phyloP scores from a whole-genome alignment of 2,113 vertebrate species.

The Geococcyx californianus region DNA sequence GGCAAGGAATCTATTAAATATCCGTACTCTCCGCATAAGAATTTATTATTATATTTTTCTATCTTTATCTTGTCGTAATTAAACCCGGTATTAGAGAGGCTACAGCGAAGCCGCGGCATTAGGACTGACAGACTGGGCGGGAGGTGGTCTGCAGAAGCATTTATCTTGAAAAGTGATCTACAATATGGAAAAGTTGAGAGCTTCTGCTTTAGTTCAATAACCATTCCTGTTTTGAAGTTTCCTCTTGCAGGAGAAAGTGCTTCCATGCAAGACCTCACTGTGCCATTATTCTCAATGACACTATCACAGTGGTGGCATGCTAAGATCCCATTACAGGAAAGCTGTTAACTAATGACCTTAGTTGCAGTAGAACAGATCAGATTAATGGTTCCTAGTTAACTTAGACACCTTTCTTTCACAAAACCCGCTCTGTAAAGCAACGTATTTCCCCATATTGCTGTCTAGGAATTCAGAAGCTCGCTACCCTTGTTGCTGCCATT shows the following conservation, averaged over 20 bases:
- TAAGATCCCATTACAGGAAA: slow-evolving; percentile 61
- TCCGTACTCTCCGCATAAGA: not conserved
- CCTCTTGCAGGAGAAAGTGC: slow-evolving; percentile 55
- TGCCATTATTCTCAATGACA: slow-evolving; percentile 67
- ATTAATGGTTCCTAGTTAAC: slow-evolving; percentile 64
- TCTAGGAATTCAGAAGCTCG: slow-evolving; percentile 1
- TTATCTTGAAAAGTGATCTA: slow-evolving; percentile 53
- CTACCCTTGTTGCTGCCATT: not conserved
- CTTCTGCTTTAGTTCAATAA: slow-evolving; percentile 60
- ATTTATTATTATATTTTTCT: slow-evolving; percentile 15
- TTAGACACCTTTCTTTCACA: slow-evolving; percentile 42
- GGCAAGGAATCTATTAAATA: not conserved
- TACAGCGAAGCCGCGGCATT: not conserved
- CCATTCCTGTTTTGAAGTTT: slow-evolving; percentile 62
- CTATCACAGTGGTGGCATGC: slow-evolving; percentile 59
- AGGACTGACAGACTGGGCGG: slow-evolving; percentile 40
- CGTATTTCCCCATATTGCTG: slow-evolving; percentile 41
- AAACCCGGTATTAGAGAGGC: not conserved
- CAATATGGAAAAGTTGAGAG: slow-evolving; percentile 62
- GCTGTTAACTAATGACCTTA: slow-evolving; percentile 55
- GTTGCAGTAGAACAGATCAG: slow-evolving; percentile 66
- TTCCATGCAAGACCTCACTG: slow-evolving; percentile 63
- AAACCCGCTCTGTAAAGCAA: slow-evolving; percentile 48
- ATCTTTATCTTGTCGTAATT: not conserved
- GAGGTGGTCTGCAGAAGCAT: slow-evolving; percentile 47